Evolutionary conservation across 37 sponge, comb jelly and placozoan genomes (phyloP), one percentile per base, ranked within the genome.

Genomic region (Axinella damicornis): DNA sequence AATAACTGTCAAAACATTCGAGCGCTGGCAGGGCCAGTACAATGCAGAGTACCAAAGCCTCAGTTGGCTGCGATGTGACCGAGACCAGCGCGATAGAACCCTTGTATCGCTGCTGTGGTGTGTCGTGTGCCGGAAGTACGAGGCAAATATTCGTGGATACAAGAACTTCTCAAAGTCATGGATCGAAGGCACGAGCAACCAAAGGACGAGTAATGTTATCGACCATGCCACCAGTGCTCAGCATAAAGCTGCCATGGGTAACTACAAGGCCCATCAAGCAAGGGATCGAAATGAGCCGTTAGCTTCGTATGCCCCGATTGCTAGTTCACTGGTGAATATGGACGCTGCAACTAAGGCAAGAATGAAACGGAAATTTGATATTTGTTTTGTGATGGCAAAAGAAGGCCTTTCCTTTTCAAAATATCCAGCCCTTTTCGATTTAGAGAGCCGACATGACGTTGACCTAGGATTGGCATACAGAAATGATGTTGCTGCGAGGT

Each of bases 361-460:
- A 39, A 16, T 77, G 40, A 57, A 52, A 30, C 53, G 40, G 21
- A 82, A 82, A 38, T 76, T 82, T 37, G 89, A 88, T 19, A 33
- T 83, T 0, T 76, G 83, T 28, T 82, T 58, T 20, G 11, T 76
- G 16, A 57, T 88, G 56, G 83, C 82, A 18, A 82, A 76, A 37
- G 72, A 82, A 57, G 18, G 71, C 21, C 5, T 88, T n/a, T 20
- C 83, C 27, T 88, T 88, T 27, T n/a, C n/a, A n/a, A n/a, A n/a
- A n/a, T n/a, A n/a, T n/a, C n/a, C n/a, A n/a, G 33, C 78, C 1
- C 18, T 82, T 1, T 34, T 1, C 39, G 71, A 82, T 35, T 73
- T 88, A 2, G 89, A 82, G 62, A n/a, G 57, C 1, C 31, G 78
- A n/a, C 89, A 88, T 57, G 77, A 59, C 18, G 83, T 88, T 5